A percentile compares a stretch with the other conserved stretches of the same genome.
phyloP scores from a whole-genome alignment of 2,888 invertebrate species.

The Boloria selene region DNA sequence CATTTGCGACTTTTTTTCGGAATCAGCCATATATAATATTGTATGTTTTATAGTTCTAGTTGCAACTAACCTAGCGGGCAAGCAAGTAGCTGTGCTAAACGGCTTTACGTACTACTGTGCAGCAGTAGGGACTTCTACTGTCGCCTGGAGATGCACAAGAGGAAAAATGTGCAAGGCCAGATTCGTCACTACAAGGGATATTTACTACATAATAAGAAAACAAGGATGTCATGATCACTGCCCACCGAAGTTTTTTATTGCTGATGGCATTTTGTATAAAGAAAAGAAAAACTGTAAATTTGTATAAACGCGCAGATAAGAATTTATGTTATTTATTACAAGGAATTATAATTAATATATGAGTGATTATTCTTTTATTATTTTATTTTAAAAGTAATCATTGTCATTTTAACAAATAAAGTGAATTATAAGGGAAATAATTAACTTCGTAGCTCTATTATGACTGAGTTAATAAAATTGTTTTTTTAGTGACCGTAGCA shows the following conservation, averaged over 20 bases:
- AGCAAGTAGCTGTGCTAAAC: slow-evolving; percentile 46
- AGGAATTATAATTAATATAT: no score
- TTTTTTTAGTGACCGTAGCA: slow-evolving; percentile 20
- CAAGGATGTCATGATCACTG: slow-evolving; percentile 45
- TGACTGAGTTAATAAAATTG: neutral
- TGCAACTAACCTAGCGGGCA: slow-evolving; percentile 46
- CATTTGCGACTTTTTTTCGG: no score
- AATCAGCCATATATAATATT: no score
- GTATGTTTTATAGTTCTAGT: slow-evolving; percentile 44
- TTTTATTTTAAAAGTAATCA: no score
- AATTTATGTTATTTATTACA: no score
- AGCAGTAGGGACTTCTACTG: slow-evolving; percentile 19
- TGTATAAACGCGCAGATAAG: no score
- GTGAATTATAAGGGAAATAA: no score
- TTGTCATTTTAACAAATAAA: no score
- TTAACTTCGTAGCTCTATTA: no score
- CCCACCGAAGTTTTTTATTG: slow-evolving; percentile 41
- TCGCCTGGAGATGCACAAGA: slow-evolving; percentile 36
- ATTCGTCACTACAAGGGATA: slow-evolving; percentile 24
- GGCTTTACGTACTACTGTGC: slow-evolving; percentile 50
- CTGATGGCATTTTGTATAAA: slow-evolving; percentile 34
- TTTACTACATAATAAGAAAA: slow-evolving; percentile 9
- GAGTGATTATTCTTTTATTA: no score
- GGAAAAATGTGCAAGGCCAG: slow-evolving; percentile 34
- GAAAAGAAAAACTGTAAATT: neutral